A percentile compares a stretch with the other conserved stretches of the same genome.
phyloP scores from a whole-genome alignment of 2,113 vertebrate genomes.

The Saimiri boliviensis region DNA sequence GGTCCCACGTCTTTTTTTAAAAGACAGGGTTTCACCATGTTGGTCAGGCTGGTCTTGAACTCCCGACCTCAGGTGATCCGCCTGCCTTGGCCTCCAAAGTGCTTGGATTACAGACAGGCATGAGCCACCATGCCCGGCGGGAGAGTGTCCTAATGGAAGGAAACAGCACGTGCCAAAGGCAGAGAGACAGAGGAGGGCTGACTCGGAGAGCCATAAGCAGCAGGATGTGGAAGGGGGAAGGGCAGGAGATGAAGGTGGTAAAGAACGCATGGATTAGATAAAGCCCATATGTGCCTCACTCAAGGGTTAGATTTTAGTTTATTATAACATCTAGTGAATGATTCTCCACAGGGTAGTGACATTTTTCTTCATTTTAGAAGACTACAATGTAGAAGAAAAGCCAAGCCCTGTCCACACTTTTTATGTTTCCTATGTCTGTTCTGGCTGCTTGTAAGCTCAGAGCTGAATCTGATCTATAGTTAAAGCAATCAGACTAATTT shows the following conservation, averaged over 20 bases:
- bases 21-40: too few species aligned
- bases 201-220: background rate
- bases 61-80: too few species aligned
- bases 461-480: background rate
- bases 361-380: background rate
- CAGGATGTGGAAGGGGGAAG: background rate
- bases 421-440: background rate
- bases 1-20: too few species aligned
- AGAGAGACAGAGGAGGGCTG: background rate
- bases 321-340: background rate
- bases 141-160: background rate
- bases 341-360: background rate
- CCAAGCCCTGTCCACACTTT: background rate
- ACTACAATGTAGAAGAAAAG: background rate
- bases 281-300: background rate
- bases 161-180: background rate
- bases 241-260: background rate
- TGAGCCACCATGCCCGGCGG: too few species aligned
- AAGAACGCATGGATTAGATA: background rate
- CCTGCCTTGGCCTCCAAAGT: too few species aligned
- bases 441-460: background rate
- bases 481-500: background rate
- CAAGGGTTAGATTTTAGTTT: background rate
- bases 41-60: too few species aligned
- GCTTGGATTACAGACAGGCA: too few species aligned